Evolutionary conservation across 2,888 invertebrate genomes (phyloP), one percentile per base, ranked within the genome.

Genomic region (Ctena decussata): DNA sequence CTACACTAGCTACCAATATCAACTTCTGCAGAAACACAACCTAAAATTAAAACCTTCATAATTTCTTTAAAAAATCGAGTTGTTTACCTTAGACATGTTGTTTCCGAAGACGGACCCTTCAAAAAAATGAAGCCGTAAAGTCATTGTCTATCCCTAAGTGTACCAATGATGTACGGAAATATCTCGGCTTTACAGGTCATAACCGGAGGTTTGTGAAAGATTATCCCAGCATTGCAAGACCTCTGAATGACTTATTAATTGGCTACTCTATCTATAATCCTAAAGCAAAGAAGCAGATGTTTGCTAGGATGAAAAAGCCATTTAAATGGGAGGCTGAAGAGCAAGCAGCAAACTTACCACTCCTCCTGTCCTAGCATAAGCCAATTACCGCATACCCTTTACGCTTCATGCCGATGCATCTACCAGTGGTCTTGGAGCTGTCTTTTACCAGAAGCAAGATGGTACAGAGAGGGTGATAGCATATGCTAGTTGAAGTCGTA

Each of bases 321-420:
- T 75, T 75, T 24, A 53, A 3, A n/a, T 75, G 75, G 53, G 75
- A 8, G 2, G 35, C 18, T 35, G 46, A 44, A 11, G 46, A 73
- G 44, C 30, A 73, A 24, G 12, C 39, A 39, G 60, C 41, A 27
- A 44, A 0, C 30, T 65, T 1, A 69, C 44, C 11, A 41, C 21
- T 0, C 77, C 60, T 60, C 77, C 69, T 1, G 46, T 77, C 8
- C 69, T 77, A 8, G 69, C 69, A 41, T 77, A 41, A 69, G 77
- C 77, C 12, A 69, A 65, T 27, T 77, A 77, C n/a, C 12, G 27
- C 6, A n/a, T 24, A 30, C 69, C 77, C 6, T 69, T 77, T 30
- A 46, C 0, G 1, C 60, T 77, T 11, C 65, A 65, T 39, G 41
- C 77, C 1, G 46, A 69, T 41, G 69, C 11, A 1, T 77, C 0